Evolutionary conservation across 2,888 invertebrate genomes (phyloP).

Genomic region (Sarcophaga variegata): DNA sequence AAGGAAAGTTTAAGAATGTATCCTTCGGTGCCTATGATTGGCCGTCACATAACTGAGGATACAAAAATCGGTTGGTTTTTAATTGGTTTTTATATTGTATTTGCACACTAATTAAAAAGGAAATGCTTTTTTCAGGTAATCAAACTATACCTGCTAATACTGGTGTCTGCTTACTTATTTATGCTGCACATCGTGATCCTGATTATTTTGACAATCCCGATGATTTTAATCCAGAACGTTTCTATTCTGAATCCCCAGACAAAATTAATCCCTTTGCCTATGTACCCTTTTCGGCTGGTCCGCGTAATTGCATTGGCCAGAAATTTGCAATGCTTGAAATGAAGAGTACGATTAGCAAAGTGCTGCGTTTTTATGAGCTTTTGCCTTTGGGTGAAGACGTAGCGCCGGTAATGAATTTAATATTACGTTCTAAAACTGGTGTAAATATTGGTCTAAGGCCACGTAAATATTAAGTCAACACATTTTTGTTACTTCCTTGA

Average conservation of each 20-base stretch:
- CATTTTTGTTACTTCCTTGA: too few relatives aligned
- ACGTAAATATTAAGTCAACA: constrained; percentile 24
- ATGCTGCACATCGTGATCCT: constrained; percentile 75
- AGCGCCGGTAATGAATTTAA: constrained; percentile 73
- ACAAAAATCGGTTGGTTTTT: constrained; percentile 83
- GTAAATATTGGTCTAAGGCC: constrained; percentile 75
- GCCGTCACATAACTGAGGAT: constrained; percentile 83
- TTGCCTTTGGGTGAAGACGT: constrained; percentile 75
- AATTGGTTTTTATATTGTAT: background rate
- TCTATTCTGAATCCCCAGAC: constrained; percentile 79
- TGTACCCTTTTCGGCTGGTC: constrained; percentile 85
- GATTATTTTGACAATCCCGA: constrained; percentile 76
- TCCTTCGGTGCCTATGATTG: constrained; percentile 86
- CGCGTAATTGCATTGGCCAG: constrained; percentile 83
- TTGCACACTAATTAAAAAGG: background rate
- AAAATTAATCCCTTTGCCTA: constrained; percentile 80
- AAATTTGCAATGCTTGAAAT: constrained; percentile 79
- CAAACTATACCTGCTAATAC: constrained; percentile 75
- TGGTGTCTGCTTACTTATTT: constrained; percentile 74
- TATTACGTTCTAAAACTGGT: constrained; percentile 75
- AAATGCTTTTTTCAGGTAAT: constrained; percentile 72
- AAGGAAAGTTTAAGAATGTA: constrained; percentile 86
- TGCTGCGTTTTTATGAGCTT: constrained; percentile 76
- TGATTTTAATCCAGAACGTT: constrained; percentile 78
- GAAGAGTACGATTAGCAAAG: constrained; percentile 76